Percentiles rank a stretch among this genome's conserved stretches.
phyloP scores from a whole-genome alignment of 1,140 invertebrate genomes.

The Drosophila nigrodunni region DNA sequence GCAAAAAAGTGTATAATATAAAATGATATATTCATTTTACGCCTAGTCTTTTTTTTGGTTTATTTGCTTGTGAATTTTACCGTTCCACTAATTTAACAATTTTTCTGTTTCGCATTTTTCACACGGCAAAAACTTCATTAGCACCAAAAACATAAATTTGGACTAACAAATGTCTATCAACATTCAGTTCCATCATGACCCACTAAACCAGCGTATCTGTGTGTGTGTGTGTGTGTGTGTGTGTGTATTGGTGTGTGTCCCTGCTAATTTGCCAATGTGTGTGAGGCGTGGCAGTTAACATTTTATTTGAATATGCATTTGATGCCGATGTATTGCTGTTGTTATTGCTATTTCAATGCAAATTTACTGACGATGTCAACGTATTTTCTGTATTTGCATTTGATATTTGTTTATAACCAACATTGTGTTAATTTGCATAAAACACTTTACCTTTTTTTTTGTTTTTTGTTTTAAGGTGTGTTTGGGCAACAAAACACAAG shows the following conservation, averaged over 20 bases:
- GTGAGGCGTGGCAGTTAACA: constrained; percentile 12
- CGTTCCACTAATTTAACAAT: constrained; percentile 62
- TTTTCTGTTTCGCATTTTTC: constrained; percentile 18
- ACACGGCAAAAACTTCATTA: constrained; percentile 55
- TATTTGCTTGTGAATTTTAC: constrained; percentile 50
- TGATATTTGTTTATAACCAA: constrained; percentile 48
- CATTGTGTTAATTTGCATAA: constrained; percentile 67
- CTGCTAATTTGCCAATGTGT: constrained; percentile 56
- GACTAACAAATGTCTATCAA: constrained; percentile 19
- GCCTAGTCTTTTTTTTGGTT: constrained; percentile 12
- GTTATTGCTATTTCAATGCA: constrained; percentile 15
- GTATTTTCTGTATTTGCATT: constrained; percentile 20
- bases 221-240: constrained; percentile 46
- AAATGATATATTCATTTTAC: background rate
- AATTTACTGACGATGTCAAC: constrained; percentile 35
- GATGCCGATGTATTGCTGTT: constrained; percentile 24
- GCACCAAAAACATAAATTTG: constrained; percentile 57
- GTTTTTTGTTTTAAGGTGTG: constrained; percentile 39
- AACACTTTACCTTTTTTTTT: constrained; percentile 66
- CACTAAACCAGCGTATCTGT: constrained; percentile 57
- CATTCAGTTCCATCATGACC: constrained; percentile 61
- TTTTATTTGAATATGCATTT: constrained; percentile 27
- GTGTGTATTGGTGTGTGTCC: constrained; percentile 64
- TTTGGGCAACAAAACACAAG: constrained; percentile 19
- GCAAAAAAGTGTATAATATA: no score